Evolutionary conservation across 2,888 invertebrate species (phyloP), one percentile per base, ranked within the genome.

Genomic region (Drosophila greeni): DNA sequence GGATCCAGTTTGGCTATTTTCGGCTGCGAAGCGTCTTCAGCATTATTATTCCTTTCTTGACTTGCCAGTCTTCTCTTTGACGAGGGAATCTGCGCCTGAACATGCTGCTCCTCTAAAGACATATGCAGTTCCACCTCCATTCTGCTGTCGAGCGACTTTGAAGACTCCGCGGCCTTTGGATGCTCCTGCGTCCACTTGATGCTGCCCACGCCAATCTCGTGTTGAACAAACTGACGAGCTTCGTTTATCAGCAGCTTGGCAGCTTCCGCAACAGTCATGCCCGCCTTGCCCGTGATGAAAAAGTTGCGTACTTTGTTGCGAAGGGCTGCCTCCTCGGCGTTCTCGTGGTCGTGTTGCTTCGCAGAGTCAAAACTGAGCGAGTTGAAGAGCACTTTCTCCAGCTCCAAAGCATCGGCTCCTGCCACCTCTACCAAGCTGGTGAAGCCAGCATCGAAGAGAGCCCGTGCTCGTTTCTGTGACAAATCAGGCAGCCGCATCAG

Each of bases 321-420:
- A 86, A 93, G 92, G 48, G 91, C 90, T 9, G 91, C 89, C 80
- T 93, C 94, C 72, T 89, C 88, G 52, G 90, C 91, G 68, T 92
- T 91, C 86, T 96, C 95, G 62, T 92, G 92, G 45, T 94, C 92
- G 76, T 92, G 90, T 84, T 92, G 92, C 86, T 94, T 95, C 66
- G 92, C 92, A 78, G 95, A 96, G 89, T 96, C 94, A 89, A 98
- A 98, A 33, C 97, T 96, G 3, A 93, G 90, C 5, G 95, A 92
- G 86, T 93, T 94, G 66, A 92, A 91, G 11, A 99, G 90, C 47
- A 95, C 91, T 77, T 93, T 92, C 88, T 96, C 96, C 56, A 98
- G 90, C 3, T 91, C 90, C 58, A 91, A 89, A 1, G 91, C 89
- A 86, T 93, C 91, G 34, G 95, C 92, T 70, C 92, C 91, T 5